A percentile compares a stretch with the other conserved stretches of the same genome.
These are phyloP conservation scores for Microcaecilia unicolor DNA, from an alignment of 2,797 vertebrate species.

Conservation along the genomic window DNA sequence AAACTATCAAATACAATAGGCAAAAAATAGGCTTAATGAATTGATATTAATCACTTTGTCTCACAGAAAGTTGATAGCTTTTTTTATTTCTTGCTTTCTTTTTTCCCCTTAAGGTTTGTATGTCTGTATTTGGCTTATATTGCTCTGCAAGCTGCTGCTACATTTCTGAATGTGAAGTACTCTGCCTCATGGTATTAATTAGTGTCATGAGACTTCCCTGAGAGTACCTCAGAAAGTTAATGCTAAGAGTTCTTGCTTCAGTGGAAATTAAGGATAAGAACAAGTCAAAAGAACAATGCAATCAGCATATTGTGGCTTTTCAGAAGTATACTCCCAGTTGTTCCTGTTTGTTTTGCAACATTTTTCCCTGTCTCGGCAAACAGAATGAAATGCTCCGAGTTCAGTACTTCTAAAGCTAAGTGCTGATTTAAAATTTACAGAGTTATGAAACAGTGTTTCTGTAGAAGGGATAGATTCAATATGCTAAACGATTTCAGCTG, in stretches of 20 bases:
- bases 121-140: slow-evolving; percentile 8
- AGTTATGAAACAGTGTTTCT: neutral
- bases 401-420: slow-evolving; percentile 8
- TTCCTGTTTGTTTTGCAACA: too few species aligned
- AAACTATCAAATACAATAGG: slow-evolving; percentile 44
- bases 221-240: slow-evolving; percentile 21
- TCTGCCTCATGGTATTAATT: slow-evolving; percentile 34
- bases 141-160: slow-evolving; percentile 13
- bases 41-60: slow-evolving; percentile 36
- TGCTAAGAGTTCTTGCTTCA: slow-evolving; percentile 5
- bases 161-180: slow-evolving; percentile 7
- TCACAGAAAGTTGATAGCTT: slow-evolving; percentile 21
- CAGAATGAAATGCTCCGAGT: neutral
- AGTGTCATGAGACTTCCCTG: slow-evolving; percentile 17
- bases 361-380: slow-evolving; percentile 1
- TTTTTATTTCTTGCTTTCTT: slow-evolving; percentile 29
- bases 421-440: slow-evolving; percentile 15
- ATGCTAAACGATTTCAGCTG: neutral
- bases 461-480: neutral
- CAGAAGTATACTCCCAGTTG: neutral
- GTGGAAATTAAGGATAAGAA: slow-evolving; percentile 15
- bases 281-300: slow-evolving; percentile 17
- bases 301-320: neutral
- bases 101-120: slow-evolving; percentile 11
- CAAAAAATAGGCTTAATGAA: slow-evolving; percentile 19